Base-by-base conservation (phyloP, 2,888 invertebrate species). In the Dendrolimus houi region DNA sequence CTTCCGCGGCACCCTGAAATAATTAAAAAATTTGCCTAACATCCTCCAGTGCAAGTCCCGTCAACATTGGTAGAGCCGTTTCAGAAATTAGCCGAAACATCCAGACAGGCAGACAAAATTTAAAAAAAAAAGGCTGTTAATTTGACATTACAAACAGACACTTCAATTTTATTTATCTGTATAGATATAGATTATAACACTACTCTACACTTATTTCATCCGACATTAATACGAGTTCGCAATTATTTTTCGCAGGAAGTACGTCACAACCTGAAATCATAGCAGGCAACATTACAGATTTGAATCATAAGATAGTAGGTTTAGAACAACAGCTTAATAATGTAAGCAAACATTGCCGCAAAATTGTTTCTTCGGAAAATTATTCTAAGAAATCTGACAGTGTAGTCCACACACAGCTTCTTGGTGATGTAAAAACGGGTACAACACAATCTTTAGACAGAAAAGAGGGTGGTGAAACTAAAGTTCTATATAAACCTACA, bases 261-360 rank as follows among this genome's bases (percentile, higher is more conserved):
- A 61, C 78, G 56, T 85, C 87, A 52, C 81, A 84, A 64, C 76
- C 77, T 13, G 77, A 83, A 61, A 79, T 82, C 57, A 79, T 81
- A 71, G 83, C 81, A 64, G 80, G 80, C 29, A 29, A 29, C 29
- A 0, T 29, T 47, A 78, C 81, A 14, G 79, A 87, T 60, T 68
- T 86, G 55, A 85, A 84, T 64, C 79, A 81, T 58, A 84, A 83
- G 66, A 84, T 85, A 64, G 64, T 71, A 56, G 79, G 79, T 14
- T 66, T 84, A 53, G 85, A 87, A 64, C 68, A 81, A 57, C 77
- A 84, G 62, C 66, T 84, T 52, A 74, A 75, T 58, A 74, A 74
- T 71, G 83, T 83, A 42, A 82, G 72, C 63, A 76, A 72, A 59
- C 81, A 83, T 54, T 82, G 78, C 63, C 77, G 69, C 13, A 75